Base-by-base conservation (phyloP, 2,888 invertebrate genomes). In the Mycalesis mineus region DNA sequence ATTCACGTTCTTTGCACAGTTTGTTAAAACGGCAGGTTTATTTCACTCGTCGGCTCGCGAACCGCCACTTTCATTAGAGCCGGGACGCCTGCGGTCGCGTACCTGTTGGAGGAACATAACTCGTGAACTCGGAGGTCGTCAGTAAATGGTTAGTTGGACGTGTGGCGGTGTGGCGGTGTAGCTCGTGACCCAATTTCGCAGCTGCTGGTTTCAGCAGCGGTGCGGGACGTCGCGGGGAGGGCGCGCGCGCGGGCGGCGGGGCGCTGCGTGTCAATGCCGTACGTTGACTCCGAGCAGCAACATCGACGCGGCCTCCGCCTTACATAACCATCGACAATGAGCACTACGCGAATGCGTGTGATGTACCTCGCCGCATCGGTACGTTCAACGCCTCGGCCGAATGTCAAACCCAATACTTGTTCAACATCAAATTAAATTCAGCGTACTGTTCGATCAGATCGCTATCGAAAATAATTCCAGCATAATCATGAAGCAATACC, bases 151-250 rank as follows among this genome's bases (percentile, higher is more conserved):
- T 77, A 76, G 71, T 74, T 70, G 67, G 75, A 80, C 78, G 80
- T 80, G 81, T n/a, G n/a, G n/a, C n/a, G n/a, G n/a, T n/a, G n/a
- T 82, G 82, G 82, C 63, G 63, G 64, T 77, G 75, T 78, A 83
- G 83, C 88, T 87, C 80, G 87, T 87, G 88, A 89, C 88, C 88
- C 76, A 88, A 88, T 88, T 88, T 85, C 83, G 88, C 87, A 87
- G 88, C 88, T 86, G 87, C 84, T 88, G 87, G 85, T 87, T 88
- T 86, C 88, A 88, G 88, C 84, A 83, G 86, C 80, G 81, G 67
- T 70, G 77, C 70, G 77, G 81, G 81, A 69, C 72, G 73, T 72
- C 70, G 78, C 71, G 67, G 69, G 68, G 69, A 61, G 68, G 68
- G 68, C 72, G 69, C 67, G 71, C 67, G 66, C 67, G 69, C 69